Conservation (phyloP, 2,113 vertebrate species). For the Morone chrysops region DNA sequence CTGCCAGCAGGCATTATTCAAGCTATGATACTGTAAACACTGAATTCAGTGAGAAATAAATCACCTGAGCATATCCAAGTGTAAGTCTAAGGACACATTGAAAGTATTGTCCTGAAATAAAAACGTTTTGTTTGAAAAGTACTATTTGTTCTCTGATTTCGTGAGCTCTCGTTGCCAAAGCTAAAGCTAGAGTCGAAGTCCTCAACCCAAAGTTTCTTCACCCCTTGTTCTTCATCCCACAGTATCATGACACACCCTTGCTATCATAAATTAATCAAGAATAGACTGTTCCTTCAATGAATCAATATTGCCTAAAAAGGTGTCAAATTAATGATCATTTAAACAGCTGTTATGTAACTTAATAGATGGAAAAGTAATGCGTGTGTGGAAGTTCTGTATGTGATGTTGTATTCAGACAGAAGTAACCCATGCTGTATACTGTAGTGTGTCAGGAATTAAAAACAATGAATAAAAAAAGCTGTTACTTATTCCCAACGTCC, state of each 20-base stretch:
- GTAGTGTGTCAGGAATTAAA: not conserved
- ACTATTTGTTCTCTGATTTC: not conserved
- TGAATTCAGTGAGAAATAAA: constrained; percentile 13
- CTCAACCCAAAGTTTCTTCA: constrained; percentile 47
- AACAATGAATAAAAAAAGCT: not conserved
- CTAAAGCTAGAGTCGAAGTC: not conserved
- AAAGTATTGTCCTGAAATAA: constrained; percentile 7
- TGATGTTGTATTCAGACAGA: not conserved
- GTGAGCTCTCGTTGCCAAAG: not conserved
- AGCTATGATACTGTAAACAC: constrained; percentile 16
- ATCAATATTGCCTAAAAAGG: constrained; percentile 9
- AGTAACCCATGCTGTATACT: not conserved
- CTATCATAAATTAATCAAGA: constrained; percentile 64
- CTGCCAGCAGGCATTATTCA: constrained; percentile 13
- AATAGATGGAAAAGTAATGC: constrained; percentile 23
- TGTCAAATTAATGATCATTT: constrained; percentile 45
- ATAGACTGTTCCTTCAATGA: constrained; percentile 47
- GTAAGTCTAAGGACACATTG: not conserved
- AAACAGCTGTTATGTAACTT: constrained; percentile 34
- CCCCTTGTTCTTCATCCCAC: constrained; percentile 37
- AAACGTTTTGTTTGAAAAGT: not conserved
- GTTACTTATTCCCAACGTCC: not conserved
- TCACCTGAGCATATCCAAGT: not conserved
- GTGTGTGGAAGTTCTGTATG: not conserved
- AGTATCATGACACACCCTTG: constrained; percentile 51